Evolutionary conservation across 2,797 vertebrate species (phyloP).

Genomic region (Gorsachius magnificus): DNA sequence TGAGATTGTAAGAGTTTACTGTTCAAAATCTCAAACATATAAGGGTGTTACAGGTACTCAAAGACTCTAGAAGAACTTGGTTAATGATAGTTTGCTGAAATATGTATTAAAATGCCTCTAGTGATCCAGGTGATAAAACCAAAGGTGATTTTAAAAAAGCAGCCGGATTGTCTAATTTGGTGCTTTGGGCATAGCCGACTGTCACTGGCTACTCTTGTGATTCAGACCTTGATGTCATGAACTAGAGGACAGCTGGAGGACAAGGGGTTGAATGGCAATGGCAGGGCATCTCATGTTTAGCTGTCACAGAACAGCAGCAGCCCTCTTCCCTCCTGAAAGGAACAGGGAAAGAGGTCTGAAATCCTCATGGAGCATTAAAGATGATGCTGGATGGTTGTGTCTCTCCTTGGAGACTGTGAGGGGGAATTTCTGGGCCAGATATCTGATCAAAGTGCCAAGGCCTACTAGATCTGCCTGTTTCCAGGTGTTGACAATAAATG

Average conservation of each 20-base stretch:
- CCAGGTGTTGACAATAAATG: not conserved
- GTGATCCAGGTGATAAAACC: not conserved
- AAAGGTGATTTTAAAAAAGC: not conserved
- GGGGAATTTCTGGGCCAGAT: not conserved
- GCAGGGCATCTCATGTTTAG: not conserved
- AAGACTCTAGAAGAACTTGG: not conserved
- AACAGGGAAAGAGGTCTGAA: not conserved
- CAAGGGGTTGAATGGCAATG: not conserved
- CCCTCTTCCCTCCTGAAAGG: not conserved
- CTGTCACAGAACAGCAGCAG: not conserved
- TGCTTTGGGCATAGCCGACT: rapidly evolving
- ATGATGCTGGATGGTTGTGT: not conserved
- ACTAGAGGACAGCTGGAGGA: not conserved
- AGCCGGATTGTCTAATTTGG: not conserved
- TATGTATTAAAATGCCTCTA: not conserved
- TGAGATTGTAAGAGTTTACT: not conserved
- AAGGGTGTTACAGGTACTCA: not conserved
- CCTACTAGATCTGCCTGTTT: not conserved
- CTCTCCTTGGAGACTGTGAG: not conserved
- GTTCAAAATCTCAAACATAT: not conserved
- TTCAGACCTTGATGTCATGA: not conserved
- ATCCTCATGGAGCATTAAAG: not conserved
- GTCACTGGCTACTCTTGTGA: not conserved
- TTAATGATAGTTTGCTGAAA: not conserved
- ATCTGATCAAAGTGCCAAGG: not conserved